Conservation (phyloP, 2,888 invertebrate genomes). For the Rotaria macrura region DNA sequence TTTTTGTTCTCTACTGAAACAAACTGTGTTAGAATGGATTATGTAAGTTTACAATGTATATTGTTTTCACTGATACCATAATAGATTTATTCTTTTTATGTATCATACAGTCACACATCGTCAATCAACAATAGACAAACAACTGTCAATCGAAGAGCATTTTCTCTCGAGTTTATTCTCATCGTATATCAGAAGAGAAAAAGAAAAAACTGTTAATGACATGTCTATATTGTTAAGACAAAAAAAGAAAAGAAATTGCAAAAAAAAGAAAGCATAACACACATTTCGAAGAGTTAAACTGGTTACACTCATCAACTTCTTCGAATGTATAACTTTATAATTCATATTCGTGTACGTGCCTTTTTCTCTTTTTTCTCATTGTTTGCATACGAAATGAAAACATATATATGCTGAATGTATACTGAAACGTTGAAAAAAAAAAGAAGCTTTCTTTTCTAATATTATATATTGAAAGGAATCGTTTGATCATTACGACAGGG, state of each 20-base stretch:
- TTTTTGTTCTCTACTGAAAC: neutral
- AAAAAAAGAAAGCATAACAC: neutral
- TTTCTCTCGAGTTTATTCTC: neutral
- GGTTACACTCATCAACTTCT: neutral
- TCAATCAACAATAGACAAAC: neutral
- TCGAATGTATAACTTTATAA: neutral
- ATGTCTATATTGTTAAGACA: neutral
- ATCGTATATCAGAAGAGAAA: neutral
- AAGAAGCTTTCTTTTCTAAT: no score
- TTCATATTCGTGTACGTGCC: neutral
- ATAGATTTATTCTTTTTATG: conserved; percentile 3
- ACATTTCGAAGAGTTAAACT: neutral
- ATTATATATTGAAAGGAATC: neutral
- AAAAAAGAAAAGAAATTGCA: no score
- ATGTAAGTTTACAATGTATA: neutral
- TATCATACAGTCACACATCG: neutral
- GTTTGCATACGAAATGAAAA: neutral
- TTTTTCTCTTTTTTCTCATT: neutral
- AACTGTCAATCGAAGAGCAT: neutral
- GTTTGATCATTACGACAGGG: neutral
- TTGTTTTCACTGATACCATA: neutral
- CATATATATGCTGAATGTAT: neutral
- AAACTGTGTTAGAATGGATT: neutral
- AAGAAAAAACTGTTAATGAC: neutral
- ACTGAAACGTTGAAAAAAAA: neutral